Conservation (phyloP, 2,888 invertebrate genomes). For the Galerucella pusilla region DNA sequence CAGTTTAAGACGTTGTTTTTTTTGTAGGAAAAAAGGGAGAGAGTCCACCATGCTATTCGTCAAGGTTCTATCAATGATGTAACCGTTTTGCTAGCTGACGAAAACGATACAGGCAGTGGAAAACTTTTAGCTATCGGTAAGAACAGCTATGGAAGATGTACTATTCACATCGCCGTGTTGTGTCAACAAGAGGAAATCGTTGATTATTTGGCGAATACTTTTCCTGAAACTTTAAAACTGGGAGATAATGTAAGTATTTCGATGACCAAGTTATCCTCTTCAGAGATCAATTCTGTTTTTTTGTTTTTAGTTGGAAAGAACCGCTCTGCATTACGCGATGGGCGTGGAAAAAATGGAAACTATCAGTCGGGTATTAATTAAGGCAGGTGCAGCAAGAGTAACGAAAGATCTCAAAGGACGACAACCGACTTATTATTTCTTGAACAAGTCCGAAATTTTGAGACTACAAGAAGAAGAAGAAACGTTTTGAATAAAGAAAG, state of each 20-base stretch:
- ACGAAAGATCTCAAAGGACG: slow-evolving; percentile 89
- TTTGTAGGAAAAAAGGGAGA: slow-evolving; percentile 78
- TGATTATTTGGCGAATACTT: slow-evolving; percentile 77
- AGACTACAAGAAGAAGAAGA: slow-evolving; percentile 88
- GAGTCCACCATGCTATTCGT: slow-evolving; percentile 79
- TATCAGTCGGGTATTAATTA: slow-evolving; percentile 82
- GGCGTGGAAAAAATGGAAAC: slow-evolving; percentile 86
- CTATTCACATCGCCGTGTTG: slow-evolving; percentile 88
- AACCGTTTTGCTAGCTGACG: slow-evolving; percentile 68
- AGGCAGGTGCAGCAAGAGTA: slow-evolving; percentile 85
- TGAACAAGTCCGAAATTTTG: slow-evolving; percentile 90
- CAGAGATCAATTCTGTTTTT: not conserved
- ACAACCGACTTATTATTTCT: slow-evolving; percentile 91
- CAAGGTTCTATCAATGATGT: slow-evolving; percentile 73
- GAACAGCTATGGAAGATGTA: slow-evolving; percentile 79
- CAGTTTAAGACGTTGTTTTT: not conserved
- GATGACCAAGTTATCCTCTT: too few relatives aligned
- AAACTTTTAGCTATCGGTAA: slow-evolving; percentile 71
- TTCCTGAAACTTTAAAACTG: slow-evolving; percentile 78
- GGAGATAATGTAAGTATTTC: slow-evolving; percentile 84
- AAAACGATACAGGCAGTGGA: slow-evolving; percentile 68
- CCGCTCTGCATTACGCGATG: slow-evolving; percentile 91
- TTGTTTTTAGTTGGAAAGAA: slow-evolving; percentile 80
- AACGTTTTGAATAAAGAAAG: slow-evolving; percentile 63
- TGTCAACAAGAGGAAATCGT: slow-evolving; percentile 86